These are phyloP conservation scores for Sussaba pulchella DNA, from an alignment of 2,888 invertebrate species.

Conservation along the genomic window DNA sequence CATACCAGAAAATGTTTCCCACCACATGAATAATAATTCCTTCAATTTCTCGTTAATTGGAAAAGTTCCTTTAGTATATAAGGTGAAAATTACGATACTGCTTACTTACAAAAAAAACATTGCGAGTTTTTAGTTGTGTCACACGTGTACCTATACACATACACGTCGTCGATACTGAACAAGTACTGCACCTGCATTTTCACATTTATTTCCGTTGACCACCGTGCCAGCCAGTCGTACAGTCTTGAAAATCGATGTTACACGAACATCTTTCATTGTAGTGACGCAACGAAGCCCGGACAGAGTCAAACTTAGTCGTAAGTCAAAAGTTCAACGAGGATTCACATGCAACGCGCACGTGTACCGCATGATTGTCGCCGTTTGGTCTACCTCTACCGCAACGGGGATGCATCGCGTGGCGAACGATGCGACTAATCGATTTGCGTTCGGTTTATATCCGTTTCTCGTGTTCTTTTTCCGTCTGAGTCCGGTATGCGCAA, in stretches of 20 bases:
- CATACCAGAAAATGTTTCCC: neutral
- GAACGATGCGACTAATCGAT: slow-evolving; percentile 12
- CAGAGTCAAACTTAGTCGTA: slow-evolving; percentile 14
- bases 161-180: slow-evolving; percentile 2
- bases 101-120: neutral
- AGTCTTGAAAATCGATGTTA: slow-evolving; percentile 52
- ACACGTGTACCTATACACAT: neutral
- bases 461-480: neutral
- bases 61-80: too few species aligned
- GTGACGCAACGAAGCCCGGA: slow-evolving; percentile 24
- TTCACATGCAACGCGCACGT: slow-evolving; percentile 20
- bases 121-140: neutral
- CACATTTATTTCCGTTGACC: slow-evolving; percentile 21
- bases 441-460: neutral
- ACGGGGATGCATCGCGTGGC: slow-evolving; percentile 30
- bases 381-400: slow-evolving; percentile 44
- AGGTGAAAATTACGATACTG: neutral
- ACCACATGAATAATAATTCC: neutral
- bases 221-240: slow-evolving; percentile 28
- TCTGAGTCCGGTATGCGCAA: too few species aligned
- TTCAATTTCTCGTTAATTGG: neutral
- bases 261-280: slow-evolving; percentile 19
- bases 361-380: slow-evolving; percentile 19
- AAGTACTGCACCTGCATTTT: slow-evolving; percentile 8
- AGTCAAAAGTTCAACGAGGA: slow-evolving; percentile 9